Evolutionary conservation across 2,113 vertebrate genomes (phyloP).

Genomic region (Ellobius talpinus): DNA sequence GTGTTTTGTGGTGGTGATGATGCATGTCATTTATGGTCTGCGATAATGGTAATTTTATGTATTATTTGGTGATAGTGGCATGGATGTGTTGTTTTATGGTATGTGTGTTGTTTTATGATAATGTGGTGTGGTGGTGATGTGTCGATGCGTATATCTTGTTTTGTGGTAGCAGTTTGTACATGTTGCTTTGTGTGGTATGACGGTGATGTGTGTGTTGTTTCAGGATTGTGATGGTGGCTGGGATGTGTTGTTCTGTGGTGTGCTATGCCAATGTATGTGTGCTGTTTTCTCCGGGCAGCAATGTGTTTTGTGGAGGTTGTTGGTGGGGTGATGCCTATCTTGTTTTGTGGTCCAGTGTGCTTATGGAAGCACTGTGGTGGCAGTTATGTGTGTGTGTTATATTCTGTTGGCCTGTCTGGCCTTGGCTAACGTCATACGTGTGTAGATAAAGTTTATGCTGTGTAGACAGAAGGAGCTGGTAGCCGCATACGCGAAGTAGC

Average conservation of each 20-base stretch:
- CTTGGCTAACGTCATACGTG: background rate
- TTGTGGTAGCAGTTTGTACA: background rate
- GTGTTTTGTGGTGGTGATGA: background rate
- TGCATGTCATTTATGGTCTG: background rate
- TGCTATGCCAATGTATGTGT: background rate
- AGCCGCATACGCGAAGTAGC: constrained; percentile 66
- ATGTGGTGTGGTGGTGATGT: no score
- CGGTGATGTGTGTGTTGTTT: background rate
- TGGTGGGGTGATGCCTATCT: background rate
- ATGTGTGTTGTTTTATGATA: background rate
- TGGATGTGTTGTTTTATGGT: background rate
- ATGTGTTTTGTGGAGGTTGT: background rate
- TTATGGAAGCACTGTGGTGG: background rate
- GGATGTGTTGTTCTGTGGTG: background rate
- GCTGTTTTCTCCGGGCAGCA: background rate
- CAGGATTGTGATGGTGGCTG: no score
- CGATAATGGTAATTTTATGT: background rate
- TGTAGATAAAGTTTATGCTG: background rate
- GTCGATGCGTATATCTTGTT: accelerated
- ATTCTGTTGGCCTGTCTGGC: background rate
- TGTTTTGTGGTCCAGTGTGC: background rate
- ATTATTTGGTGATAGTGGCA: background rate
- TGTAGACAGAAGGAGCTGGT: constrained; percentile 31
- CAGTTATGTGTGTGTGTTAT: background rate
- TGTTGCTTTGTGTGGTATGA: background rate